These are phyloP conservation scores for Echinarachnius parma DNA, from an alignment of 53 echinoderm and acorn worm species.

Conservation along the genomic window DNA sequence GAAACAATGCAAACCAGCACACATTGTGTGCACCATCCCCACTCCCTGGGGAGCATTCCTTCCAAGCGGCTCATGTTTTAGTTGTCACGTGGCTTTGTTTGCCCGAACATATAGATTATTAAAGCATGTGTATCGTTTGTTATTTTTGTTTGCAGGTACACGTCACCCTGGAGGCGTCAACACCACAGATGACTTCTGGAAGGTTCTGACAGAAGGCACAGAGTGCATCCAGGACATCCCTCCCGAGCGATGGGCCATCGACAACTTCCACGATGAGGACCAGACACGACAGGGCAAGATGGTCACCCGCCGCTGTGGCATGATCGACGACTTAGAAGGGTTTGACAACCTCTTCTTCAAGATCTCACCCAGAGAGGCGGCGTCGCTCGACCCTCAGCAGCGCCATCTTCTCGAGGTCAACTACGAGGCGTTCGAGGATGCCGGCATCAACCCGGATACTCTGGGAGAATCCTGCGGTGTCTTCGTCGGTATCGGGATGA, in stretches of 20 bases:
- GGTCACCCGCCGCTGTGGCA: slow-evolving; percentile 59
- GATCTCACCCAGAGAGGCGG: slow-evolving; percentile 88
- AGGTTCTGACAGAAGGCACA: slow-evolving; percentile 67
- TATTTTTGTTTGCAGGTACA: slow-evolving; percentile 48
- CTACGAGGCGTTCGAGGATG: slow-evolving; percentile 90
- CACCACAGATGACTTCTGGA: slow-evolving; percentile 70
- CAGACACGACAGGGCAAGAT: slow-evolving; percentile 79
- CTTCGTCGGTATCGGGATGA: slow-evolving; percentile 76
- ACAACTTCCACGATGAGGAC: slow-evolving; percentile 72
- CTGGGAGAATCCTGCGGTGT: slow-evolving; percentile 66
- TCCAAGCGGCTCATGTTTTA: too few relatives aligned
- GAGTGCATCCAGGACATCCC: slow-evolving; percentile 76
- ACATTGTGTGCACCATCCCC: too few relatives aligned
- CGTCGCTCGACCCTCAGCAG: slow-evolving; percentile 90
- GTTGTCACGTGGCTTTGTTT: too few relatives aligned
- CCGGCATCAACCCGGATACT: slow-evolving; percentile 66
- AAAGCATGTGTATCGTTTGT: too few relatives aligned
- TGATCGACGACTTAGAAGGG: slow-evolving; percentile 70
- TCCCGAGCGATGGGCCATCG: slow-evolving; percentile 67
- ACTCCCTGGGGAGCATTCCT: too few relatives aligned
- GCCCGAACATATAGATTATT: too few relatives aligned
- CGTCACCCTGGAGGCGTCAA: slow-evolving; percentile 72
- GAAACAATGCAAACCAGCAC: too few relatives aligned
- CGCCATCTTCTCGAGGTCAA: slow-evolving; percentile 87
- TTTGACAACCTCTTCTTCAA: slow-evolving; percentile 94